phyloP scores from a whole-genome alignment of 2,113 vertebrate species.

The Notothenia coriiceps region DNA sequence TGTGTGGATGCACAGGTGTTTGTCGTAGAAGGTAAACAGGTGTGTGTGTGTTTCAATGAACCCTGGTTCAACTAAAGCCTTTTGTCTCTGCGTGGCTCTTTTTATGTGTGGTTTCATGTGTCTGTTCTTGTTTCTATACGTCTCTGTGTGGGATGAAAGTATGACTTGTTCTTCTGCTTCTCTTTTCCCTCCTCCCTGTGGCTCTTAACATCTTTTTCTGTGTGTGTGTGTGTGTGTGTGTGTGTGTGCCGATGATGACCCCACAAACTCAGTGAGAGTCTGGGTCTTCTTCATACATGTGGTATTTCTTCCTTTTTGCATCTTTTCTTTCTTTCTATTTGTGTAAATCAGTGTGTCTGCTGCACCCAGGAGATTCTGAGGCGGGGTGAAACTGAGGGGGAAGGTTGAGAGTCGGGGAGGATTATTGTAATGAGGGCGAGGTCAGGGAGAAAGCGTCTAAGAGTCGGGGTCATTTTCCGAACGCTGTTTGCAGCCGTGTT shows the following conservation, averaged over 20 bases:
- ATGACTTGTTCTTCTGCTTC: constrained; percentile 10
- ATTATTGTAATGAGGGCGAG: constrained; percentile 27
- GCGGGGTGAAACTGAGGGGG: constrained; percentile 52
- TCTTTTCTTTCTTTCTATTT: constrained; percentile 29
- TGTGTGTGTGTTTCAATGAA: constrained; percentile 7
- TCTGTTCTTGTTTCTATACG: constrained; percentile 47
- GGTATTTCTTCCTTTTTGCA: constrained; percentile 15
- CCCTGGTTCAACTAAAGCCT: constrained; percentile 40
- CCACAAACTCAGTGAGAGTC: constrained; percentile 1
- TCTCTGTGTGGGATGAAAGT: constrained; percentile 63
- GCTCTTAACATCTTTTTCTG: constrained; percentile 21
- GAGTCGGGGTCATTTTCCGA: background rate
- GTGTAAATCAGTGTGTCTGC: constrained; percentile 30
- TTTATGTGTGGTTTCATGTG: constrained; percentile 50
- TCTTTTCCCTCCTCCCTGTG: background rate
- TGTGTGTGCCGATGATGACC: background rate
- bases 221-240: background rate
- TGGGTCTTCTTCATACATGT: constrained; percentile 23
- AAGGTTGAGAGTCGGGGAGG: constrained; percentile 46
- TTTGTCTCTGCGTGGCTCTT: constrained; percentile 35
- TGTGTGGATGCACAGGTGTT: background rate
- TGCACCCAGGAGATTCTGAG: constrained; percentile 24
- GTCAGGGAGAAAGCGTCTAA: constrained; percentile 1
- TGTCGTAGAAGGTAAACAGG: too few species aligned
- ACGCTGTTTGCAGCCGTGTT: background rate